A percentile compares a stretch with the other conserved stretches of the same genome.
phyloP scores from a whole-genome alignment of 2,113 vertebrate species.

The Sakesphorus luctuosus region DNA sequence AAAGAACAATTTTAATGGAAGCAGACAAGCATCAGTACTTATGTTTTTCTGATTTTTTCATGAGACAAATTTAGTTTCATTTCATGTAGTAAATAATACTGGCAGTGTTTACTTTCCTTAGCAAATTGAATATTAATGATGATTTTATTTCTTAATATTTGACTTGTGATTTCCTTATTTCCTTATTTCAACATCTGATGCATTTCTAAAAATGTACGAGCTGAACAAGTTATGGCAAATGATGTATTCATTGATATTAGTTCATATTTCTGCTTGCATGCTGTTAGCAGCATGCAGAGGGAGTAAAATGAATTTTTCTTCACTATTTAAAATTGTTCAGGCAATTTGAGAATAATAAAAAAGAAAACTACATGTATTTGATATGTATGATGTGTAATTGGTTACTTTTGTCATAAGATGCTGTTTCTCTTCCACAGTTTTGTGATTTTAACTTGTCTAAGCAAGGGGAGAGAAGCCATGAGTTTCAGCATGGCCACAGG shows the following conservation, averaged over 20 bases:
- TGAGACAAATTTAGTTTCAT: neutral
- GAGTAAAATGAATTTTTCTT: neutral
- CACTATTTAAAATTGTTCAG: neutral
- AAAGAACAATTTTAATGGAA: neutral
- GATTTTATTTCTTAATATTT: neutral
- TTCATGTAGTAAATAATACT: neutral
- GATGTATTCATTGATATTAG: neutral
- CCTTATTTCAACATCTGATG: neutral
- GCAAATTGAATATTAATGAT: neutral
- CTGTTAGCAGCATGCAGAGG: neutral
- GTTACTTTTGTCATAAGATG: neutral
- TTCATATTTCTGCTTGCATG: neutral
- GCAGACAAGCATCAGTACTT: neutral
- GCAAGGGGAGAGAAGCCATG: neutral
- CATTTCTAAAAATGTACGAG: neutral
- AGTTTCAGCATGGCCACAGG: neutral
- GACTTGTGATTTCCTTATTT: neutral
- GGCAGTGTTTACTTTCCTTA: neutral
- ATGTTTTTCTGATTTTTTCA: neutral
- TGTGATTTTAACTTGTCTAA: neutral
- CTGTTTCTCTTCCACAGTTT: neutral
- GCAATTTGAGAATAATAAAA: neutral
- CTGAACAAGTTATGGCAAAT: neutral
- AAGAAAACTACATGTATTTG: accelerated
- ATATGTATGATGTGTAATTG: neutral